Conservation (phyloP, 1,140 invertebrate genomes). For the Conus ventricosus region DNA sequence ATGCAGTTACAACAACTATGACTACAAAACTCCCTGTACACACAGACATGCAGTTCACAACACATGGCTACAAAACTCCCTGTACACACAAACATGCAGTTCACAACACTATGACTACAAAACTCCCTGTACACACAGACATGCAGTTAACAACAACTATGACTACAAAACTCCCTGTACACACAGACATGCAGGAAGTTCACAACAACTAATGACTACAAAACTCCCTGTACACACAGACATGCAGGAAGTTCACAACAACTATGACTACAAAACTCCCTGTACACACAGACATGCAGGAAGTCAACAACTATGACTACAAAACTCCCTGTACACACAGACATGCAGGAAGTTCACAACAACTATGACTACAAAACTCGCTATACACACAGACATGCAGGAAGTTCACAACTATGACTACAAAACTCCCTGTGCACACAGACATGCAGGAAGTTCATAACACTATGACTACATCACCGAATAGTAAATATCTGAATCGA, state of each 20-base stretch:
- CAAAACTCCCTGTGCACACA: slow-evolving; percentile 63
- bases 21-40: slow-evolving; percentile 65
- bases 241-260: background rate
- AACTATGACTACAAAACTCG: slow-evolving; percentile 52
- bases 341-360: background rate
- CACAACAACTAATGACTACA: slow-evolving; percentile 44
- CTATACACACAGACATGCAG: no score
- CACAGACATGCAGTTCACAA: slow-evolving; percentile 23
- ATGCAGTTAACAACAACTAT: background rate
- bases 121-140: slow-evolving; percentile 62
- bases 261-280: slow-evolving; percentile 53
- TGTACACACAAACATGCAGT: slow-evolving; percentile 55
- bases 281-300: slow-evolving; percentile 57
- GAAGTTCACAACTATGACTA: no score
- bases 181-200: slow-evolving; percentile 26
- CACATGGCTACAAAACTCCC: slow-evolving; percentile 53
- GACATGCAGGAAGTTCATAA: background rate
- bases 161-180: slow-evolving; percentile 65
- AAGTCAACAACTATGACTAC: slow-evolving; percentile 43
- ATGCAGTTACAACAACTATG: background rate
- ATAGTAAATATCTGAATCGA: background rate
- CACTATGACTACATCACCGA: slow-evolving; percentile 42
- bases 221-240: slow-evolving; percentile 62
- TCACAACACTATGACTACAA: slow-evolving; percentile 42
- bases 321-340: slow-evolving; percentile 62